Evolutionary conservation across 2,113 vertebrate genomes (phyloP), one percentile per base, ranked within the genome.

Genomic region (Tautogolabrus adspersus): DNA sequence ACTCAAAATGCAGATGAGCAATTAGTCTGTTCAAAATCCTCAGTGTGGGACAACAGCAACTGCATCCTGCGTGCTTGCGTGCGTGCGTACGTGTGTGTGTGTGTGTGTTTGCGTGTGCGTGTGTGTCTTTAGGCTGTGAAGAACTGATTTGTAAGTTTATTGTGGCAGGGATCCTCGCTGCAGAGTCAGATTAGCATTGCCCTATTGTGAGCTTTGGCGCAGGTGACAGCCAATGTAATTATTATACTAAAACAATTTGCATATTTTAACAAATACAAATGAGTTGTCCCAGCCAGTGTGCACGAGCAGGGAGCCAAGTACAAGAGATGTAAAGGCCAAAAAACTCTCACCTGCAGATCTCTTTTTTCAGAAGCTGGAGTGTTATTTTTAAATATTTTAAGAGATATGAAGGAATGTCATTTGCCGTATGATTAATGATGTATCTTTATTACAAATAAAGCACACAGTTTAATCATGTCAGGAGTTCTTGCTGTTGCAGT

Each of bases 201-300:
- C 80, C 87, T 77, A 34, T 81, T 87, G 85, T 86, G 79, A 75
- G 83, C 69, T 71, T 82, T 86, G 88, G 86, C 79, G 44, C 77
- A 86, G 84, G 73, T 89, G 90, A 88, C 82, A 86, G 89, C 84
- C 84, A 84, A 67, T 76, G 84, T 84, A 84, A 89, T 92, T 88
- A 88, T 86, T 83, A 79, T 75, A 84, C 86, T 84, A 88, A 88
- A 85, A 83, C 74, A 86, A 88, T 90, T 89, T 87, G 82, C 84
- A 89, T 84, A 84, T 84, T 89, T 89, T 84, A 87, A 79, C 86
- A 86, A 88, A 86, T 77, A 84, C 69, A 77, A 87, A 86, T 87
- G 55, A 84, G 78, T 66, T 68, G 46, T 65, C 58, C 59, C 7
- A 62, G 79, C 51, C 71, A 26, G 79, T 22, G 34, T 61, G 73